Evolutionary conservation across 2,888 invertebrate genomes (phyloP), one percentile per base, ranked within the genome.

Genomic region (Ichneumoninae sp.): DNA sequence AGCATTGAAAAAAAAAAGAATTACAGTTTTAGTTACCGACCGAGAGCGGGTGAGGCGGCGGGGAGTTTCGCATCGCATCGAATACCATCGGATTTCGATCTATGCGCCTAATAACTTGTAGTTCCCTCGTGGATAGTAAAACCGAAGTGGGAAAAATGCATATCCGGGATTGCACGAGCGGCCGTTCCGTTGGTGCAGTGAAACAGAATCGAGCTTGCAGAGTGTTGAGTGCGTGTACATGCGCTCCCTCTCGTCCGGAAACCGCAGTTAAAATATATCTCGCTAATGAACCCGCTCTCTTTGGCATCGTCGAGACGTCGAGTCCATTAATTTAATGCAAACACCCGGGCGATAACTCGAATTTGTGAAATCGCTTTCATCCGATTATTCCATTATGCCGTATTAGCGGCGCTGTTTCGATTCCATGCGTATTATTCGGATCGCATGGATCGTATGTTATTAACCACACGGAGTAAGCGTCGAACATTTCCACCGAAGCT

Each of bases 221-320:
- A n/a, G 63, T n/a, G 63, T 63, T 7, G 30, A 33, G 36, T 33
- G 30, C 63, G 33, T 63, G 33, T 63, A 30, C 63, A n/a, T n/a
- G n/a, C 30, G 33, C n/a, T 63, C n/a, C 63, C 36, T 36, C 63
- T 5, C 63, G 6, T 63, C 63, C 36, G 30, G 63, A 63, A 63
- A 36, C 63, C 63, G 36, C 63, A 5, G 33, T 36, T 30, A 33
- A 63, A 30, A 63, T 57, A 63, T 57, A 30, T 63, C 36, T 63
- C 63, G 63, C 63, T 63, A 63, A 63, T 63, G 63, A 63, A 63
- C 63, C 63, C n/a, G 63, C 63, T 16, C 63, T 33, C 63, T 33
- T 63, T 36, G 63, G 63, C 63, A 63, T 63, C 63, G 63, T 19
- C 63, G 26, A 36, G 36, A 63, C 36, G 63, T 63, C 36, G n/a